Conservation (phyloP, 2,888 invertebrate genomes). For the Limenitis camilla region DNA sequence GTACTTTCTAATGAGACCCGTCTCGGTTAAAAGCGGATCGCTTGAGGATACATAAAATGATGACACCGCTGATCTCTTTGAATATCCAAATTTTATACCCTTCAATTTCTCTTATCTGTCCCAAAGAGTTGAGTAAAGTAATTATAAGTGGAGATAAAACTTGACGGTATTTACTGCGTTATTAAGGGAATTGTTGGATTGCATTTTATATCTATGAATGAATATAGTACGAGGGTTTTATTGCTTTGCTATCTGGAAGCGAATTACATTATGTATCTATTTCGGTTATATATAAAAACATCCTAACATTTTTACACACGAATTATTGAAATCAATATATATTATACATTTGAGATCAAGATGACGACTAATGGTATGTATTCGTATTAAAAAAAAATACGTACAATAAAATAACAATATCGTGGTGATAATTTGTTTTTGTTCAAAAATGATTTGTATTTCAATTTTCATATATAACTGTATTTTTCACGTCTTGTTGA, state of each 20-base stretch:
- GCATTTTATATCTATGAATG: not conserved
- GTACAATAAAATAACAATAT: no score
- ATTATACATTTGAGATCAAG: no score
- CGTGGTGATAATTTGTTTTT: constrained; percentile 10
- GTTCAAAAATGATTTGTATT: constrained; percentile 19
- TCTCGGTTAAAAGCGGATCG: constrained; percentile 3
- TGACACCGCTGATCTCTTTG: constrained; percentile 13
- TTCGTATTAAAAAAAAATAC: no score
- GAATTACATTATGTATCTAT: no score
- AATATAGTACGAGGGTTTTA: not conserved
- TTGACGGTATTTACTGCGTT: not conserved
- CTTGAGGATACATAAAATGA: constrained; percentile 22
- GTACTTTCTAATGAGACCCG: constrained; percentile 5
- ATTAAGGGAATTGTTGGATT: not conserved
- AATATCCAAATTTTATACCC: constrained; percentile 16
- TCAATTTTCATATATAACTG: no score
- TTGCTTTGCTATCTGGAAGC: no score
- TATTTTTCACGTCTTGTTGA: no score
- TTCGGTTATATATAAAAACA: no score
- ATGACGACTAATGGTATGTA: no score
- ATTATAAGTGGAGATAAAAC: constrained; percentile 1
- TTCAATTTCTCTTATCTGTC: constrained; percentile 18
- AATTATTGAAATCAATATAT: no score
- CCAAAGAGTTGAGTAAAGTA: constrained; percentile 10
- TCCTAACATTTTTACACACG: no score